These are phyloP conservation scores for Sisyra nigra DNA, from an alignment of 2,888 invertebrate genomes.

Conservation along the genomic window DNA sequence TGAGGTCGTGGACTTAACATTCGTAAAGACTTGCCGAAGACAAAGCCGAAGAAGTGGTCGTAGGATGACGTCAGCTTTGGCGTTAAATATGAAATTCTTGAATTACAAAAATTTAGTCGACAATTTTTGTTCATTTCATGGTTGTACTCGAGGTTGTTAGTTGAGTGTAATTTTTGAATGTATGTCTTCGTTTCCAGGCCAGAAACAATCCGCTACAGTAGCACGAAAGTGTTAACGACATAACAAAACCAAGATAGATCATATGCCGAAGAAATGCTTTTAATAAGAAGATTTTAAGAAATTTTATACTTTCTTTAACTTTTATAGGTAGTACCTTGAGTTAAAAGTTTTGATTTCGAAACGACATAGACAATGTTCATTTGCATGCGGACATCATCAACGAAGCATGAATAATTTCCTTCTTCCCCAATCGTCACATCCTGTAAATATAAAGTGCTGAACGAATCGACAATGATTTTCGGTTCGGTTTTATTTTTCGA, in stretches of 20 bases:
- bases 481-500: conserved; percentile 21
- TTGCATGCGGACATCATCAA: conserved; percentile 39
- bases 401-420: conserved; percentile 52
- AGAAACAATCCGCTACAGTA: conserved; percentile 39
- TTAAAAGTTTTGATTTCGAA: conserved; percentile 32
- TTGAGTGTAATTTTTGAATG: conserved; percentile 24
- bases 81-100: too few species aligned
- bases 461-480: conserved; percentile 35
- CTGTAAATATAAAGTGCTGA: conserved; percentile 36
- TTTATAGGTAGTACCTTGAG: conserved; percentile 26
- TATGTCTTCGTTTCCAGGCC: conserved; percentile 30
- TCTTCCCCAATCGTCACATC: conserved; percentile 44
- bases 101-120: neutral
- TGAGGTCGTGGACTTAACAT: too few species aligned
- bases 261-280: conserved; percentile 39
- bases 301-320: too few species aligned
- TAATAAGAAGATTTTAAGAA: conserved; percentile 14
- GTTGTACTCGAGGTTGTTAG: neutral
- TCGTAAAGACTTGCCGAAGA: too few species aligned
- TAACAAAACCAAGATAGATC: conserved; percentile 37
- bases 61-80: neutral
- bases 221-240: conserved; percentile 35
- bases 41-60: neutral
- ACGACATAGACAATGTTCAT: conserved; percentile 33
- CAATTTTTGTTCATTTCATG: neutral